Base-by-base conservation (phyloP, 1,140 invertebrate genomes). In the Drosophila athabasca region DNA sequence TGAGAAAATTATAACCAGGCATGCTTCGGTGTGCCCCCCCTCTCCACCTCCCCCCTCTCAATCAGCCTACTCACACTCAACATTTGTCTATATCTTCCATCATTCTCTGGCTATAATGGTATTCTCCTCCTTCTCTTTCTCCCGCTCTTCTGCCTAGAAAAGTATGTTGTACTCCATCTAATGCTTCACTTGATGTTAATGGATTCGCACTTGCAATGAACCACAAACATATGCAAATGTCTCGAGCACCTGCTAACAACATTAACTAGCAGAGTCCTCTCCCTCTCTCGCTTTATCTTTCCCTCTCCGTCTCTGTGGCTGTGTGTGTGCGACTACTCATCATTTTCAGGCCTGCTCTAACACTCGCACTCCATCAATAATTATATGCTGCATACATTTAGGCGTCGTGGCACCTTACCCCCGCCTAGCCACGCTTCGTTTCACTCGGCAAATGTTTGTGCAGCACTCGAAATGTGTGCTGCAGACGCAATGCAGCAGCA, bases 141-240 rank as follows among this genome's bases (percentile, higher is more conserved):
- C 3, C 11, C 35, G 11, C 35, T 39, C 8, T 9, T 3, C 26
- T 5, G 0, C 26, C 26, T 6, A 1, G 35, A 13, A 39, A 39
- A 13, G 11, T 13, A 13, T 13, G 3, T 39, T 71, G 69, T 41
- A 19, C 41, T 60, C 35, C 29, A 51, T 52, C 61, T 75, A 74
- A 64, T 71, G 61, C 57, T 82, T 65, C 64, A 78, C 76, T 81
- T 79, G 61, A 83, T 88, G 80, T 88, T 88, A 88, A 83, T 89
- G 76, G 76, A 83, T 88, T 88, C 79, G 76, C 83, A 88, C 83
- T 83, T 71, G 79, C 83, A 88, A 83, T 82, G 83, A 88, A 88
- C 83, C 83, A 78, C 83, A 88, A 83, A 78, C 79, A 79, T 76
- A 88, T 88, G 83, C 83, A 88, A 88, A 88, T 89, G 79, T 83